Base-by-base conservation (phyloP, 2,113 vertebrate species). In the Camelus bactrianus region DNA sequence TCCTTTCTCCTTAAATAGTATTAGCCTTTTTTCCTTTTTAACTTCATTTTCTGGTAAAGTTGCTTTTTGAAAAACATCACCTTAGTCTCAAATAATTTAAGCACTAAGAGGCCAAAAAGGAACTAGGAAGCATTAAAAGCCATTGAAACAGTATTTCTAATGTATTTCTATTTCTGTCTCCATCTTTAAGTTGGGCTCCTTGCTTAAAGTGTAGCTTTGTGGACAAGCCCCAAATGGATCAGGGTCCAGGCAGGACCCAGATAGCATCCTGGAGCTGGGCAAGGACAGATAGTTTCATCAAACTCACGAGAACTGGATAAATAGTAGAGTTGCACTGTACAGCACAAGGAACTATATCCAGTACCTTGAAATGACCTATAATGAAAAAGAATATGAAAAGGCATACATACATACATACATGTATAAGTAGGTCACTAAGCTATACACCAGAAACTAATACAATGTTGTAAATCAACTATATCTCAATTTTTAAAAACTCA, bases 21-120 rank as follows among this genome's bases (percentile, higher is more conserved):
- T 79, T 72, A 56, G 42, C 64, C 76, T 32, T 12, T 32, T 69
- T 52, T 56, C 22, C 52, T 42, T n/a, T 28, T 56, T 42, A 60
- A n/a, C 52, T 76, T 82, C 8, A 76, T 77, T 94, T 96, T 38
- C 67, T 92, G 30, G 60, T 88, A 69, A 96, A 92, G 30, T 52
- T 48, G 52, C 76, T 69, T 77, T 76, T 88, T 88, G 38, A 35
- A 88, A 94, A 62, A 81, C 1, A 5, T 54, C 58, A 42, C 50
- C 28, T 8, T 73, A 30, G 32, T 92, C 76, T 86, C 73, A 76
- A 70, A 76, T 73, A 38, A 76, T 32, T 90, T 54, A 92, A 97
- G 56, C 76, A 69, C 28, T 24, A 54, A 35, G 30, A n/a, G 14
- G 5, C 32, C 14, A 14, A 32, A 69, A 76, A 58, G 75, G 50